These are phyloP conservation scores for Oryzias javanicus DNA, from an alignment of 2,113 vertebrate species.

Conservation along the genomic window DNA sequence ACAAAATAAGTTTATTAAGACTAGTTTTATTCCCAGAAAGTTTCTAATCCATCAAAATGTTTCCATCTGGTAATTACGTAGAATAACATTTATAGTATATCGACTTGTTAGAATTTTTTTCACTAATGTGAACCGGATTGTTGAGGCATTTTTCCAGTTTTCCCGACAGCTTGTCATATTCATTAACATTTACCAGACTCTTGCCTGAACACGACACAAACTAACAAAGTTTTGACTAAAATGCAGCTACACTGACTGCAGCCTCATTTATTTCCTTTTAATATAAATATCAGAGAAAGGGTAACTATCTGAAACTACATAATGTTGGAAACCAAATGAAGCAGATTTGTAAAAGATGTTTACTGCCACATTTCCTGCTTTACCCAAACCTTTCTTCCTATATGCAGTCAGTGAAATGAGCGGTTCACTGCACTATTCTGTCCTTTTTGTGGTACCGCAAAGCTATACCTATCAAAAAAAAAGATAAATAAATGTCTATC, in stretches of 20 bases:
- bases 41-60: no score
- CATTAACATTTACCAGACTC: slow-evolving; percentile 59
- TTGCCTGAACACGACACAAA: slow-evolving; percentile 62
- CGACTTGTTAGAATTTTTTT: slow-evolving; percentile 32
- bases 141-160: slow-evolving; percentile 50
- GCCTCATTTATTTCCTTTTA: slow-evolving; percentile 50
- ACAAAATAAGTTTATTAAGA: no score
- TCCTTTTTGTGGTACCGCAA: slow-evolving; percentile 66
- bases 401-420: slow-evolving; percentile 30
- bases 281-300: slow-evolving; percentile 38
- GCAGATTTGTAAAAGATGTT: slow-evolving; percentile 2
- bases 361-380: slow-evolving; percentile 9
- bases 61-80: no score
- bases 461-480: slow-evolving; percentile 29
- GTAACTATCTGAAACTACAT: slow-evolving; percentile 4
- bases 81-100: no score
- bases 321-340: slow-evolving; percentile 13
- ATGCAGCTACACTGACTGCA: slow-evolving; percentile 53
- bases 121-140: slow-evolving; percentile 58
- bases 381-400: slow-evolving; percentile 19
- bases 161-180: slow-evolving; percentile 55
- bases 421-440: slow-evolving; percentile 6
- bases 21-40: no score
- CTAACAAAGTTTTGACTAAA: slow-evolving; percentile 57
- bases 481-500: slow-evolving; percentile 19